These are phyloP conservation scores for Creontiades dilutus DNA, from an alignment of 2,888 invertebrate species.

Conservation along the genomic window DNA sequence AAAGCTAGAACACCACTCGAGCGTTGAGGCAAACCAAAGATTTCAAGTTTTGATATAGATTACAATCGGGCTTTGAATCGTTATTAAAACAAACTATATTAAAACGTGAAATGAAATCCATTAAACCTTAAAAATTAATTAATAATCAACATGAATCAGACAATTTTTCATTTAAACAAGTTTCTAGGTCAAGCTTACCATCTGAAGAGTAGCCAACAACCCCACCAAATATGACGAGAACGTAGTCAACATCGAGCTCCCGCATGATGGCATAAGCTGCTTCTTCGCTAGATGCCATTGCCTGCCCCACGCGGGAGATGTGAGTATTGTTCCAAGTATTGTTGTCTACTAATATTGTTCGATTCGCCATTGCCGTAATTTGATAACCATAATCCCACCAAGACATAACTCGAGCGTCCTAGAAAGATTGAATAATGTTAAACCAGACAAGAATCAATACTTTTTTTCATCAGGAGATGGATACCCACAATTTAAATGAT, in stretches of 20 bases:
- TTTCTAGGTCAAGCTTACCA: conserved; percentile 81
- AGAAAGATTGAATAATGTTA: conserved; percentile 72
- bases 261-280: conserved; percentile 98
- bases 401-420: conserved; percentile 98
- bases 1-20: no score
- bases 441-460: background rate
- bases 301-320: conserved; percentile 97
- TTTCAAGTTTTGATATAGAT: no score
- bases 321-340: conserved; percentile 99
- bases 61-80: no score
- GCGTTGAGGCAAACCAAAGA: no score
- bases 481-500: no score
- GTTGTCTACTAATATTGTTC: conserved; percentile 98
- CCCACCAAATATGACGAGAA: conserved; percentile 99
- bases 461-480: background rate
- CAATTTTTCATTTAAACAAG: no score
- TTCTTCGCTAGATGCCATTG: conserved; percentile 98
- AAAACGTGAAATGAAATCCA: no score
- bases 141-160: no score
- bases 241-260: conserved; percentile 98
- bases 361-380: conserved; percentile 99
- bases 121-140: no score
- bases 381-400: conserved; percentile 99
- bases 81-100: no score
- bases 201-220: conserved; percentile 98